Conservation (phyloP, 2,113 vertebrate species). For the Montifringilla adamsi region DNA sequence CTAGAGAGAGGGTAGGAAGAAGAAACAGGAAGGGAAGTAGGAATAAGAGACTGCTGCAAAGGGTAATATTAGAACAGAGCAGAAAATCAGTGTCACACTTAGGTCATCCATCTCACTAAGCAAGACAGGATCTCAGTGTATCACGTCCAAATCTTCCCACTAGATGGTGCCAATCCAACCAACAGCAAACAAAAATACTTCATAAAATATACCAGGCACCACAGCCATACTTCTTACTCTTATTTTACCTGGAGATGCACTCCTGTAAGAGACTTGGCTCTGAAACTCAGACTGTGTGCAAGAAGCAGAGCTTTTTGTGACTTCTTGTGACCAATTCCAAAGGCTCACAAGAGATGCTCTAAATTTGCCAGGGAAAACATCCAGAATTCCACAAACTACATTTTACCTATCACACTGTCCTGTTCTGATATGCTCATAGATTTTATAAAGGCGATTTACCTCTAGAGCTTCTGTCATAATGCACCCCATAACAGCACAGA, state of each 20-base stretch:
- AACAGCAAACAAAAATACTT: not conserved
- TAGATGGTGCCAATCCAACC: not conserved
- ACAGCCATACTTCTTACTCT: not conserved
- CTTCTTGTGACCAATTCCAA: not conserved
- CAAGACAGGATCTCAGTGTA: not conserved
- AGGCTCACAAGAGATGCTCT: not conserved
- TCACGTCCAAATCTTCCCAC: not conserved
- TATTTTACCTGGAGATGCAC: not conserved
- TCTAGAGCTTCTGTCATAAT: constrained; percentile 98
- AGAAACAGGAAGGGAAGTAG: not conserved
- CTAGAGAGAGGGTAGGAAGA: not conserved
- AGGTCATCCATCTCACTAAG: not conserved
- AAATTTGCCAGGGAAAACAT: not conserved
- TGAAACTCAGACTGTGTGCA: not conserved
- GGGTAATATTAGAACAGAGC: not conserved
- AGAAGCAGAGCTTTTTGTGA: not conserved
- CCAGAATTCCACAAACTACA: not conserved
- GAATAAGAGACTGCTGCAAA: not conserved
- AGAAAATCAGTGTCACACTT: not conserved
- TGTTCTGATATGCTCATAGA: not conserved
- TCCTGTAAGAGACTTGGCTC: not conserved
- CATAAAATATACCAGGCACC: not conserved
- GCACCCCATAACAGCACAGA: constrained; percentile 98
- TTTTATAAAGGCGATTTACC: constrained; percentile 69
- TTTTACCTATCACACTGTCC: not conserved